A percentile compares a stretch with the other conserved stretches of the same genome.
These are phyloP conservation scores for Auanema freiburgensis DNA, from an alignment of 2,888 invertebrate species.

Conservation along the genomic window DNA sequence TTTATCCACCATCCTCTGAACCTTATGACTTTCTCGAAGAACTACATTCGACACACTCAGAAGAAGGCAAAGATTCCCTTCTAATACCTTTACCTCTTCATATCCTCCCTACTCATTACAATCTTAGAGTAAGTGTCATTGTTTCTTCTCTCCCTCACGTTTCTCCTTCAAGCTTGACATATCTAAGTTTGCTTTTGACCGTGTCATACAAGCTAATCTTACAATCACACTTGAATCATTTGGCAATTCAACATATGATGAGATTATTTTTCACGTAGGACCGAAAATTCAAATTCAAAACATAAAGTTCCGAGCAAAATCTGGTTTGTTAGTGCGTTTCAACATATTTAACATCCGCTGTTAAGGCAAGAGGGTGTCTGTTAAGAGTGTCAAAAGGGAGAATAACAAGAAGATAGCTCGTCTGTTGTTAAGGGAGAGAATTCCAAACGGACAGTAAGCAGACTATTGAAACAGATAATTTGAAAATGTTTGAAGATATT, in stretches of 20 bases:
- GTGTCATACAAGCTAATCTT: slow-evolving; percentile 50
- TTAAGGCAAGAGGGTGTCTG: slow-evolving; percentile 32
- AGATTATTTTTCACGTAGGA: slow-evolving; percentile 57
- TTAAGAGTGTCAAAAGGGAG: slow-evolving; percentile 51
- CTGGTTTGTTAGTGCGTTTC: background rate
- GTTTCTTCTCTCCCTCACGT: slow-evolving; percentile 1
- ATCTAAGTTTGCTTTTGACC: slow-evolving; percentile 42
- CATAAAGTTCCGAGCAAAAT: slow-evolving; percentile 22
- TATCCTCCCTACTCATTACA: slow-evolving; percentile 58
- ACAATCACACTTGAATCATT: slow-evolving; percentile 56
- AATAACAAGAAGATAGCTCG: slow-evolving; percentile 52
- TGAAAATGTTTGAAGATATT: slow-evolving; percentile 22
- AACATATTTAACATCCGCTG: slow-evolving; percentile 16
- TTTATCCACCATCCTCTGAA: slow-evolving; percentile 17
- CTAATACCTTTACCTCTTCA: slow-evolving; percentile 52
- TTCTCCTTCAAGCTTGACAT: slow-evolving; percentile 50
- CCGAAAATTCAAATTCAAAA: slow-evolving; percentile 56
- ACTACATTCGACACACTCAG: slow-evolving; percentile 24
- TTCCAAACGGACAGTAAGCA: slow-evolving; percentile 31
- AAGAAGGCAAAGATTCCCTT: slow-evolving; percentile 34
- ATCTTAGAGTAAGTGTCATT: slow-evolving; percentile 40
- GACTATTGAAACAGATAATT: background rate
- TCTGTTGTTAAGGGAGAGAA: slow-evolving; percentile 39
- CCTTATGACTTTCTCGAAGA: slow-evolving; percentile 21
- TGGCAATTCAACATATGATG: slow-evolving; percentile 57